These are phyloP conservation scores for Agrenia bidenticulata DNA, from an alignment of 2,888 invertebrate species.

Conservation along the genomic window DNA sequence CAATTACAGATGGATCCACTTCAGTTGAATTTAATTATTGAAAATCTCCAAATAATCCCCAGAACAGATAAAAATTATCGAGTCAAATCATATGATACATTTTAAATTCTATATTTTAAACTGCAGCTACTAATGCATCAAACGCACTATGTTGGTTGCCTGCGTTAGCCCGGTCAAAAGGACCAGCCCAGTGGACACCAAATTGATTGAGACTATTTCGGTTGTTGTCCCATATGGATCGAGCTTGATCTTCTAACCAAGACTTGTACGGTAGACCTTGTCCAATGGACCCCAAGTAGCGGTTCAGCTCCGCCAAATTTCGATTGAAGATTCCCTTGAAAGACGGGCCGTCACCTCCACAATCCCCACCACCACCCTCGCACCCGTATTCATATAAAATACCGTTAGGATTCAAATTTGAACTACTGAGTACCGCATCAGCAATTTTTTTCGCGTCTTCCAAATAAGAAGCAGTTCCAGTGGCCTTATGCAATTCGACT, in stretches of 20 bases:
- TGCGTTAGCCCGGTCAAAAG: conserved; percentile 40
- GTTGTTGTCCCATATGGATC: conserved; percentile 35
- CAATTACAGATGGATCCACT: too few species aligned
- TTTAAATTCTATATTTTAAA: too few species aligned
- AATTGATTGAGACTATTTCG: conserved; percentile 49
- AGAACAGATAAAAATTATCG: too few species aligned
- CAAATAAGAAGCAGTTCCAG: conserved; percentile 29
- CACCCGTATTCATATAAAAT: conserved; percentile 48
- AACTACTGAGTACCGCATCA: conserved; percentile 43
- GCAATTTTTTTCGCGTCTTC: conserved; percentile 44
- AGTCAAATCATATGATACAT: too few species aligned
- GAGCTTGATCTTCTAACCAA: conserved; percentile 40
- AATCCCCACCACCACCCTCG: conserved; percentile 38
- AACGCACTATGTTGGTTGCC: conserved; percentile 46
- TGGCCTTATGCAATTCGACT: conserved; percentile 39
- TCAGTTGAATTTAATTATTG: too few species aligned
- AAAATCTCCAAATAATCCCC: too few species aligned
- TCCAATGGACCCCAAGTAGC: conserved; percentile 18
- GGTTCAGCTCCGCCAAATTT: conserved; percentile 49
- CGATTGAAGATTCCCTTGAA: conserved; percentile 49
- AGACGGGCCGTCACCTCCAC: conserved; percentile 40
- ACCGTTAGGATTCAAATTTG: conserved; percentile 36
- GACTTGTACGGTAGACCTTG: conserved; percentile 36
- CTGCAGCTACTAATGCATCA: conserved; percentile 42
- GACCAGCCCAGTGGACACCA: conserved; percentile 47